Percentiles rank a stretch among this genome's conserved stretches.
Conservation (phyloP, 1,140 invertebrate genomes). For the Solen grandis region DNA sequence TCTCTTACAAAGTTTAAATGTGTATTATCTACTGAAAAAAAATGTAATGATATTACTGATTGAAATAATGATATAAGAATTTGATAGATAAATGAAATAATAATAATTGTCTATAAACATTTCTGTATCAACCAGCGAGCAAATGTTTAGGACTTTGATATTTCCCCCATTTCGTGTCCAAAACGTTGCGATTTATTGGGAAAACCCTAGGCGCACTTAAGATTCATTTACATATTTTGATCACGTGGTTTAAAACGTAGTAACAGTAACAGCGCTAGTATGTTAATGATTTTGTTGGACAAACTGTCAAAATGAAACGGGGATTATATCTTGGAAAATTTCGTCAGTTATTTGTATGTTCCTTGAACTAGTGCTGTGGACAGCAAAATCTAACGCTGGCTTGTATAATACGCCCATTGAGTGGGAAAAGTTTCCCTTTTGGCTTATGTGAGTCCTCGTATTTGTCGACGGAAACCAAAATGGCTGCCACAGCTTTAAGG, state of each 20-base stretch:
- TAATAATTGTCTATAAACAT: no score
- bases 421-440: constrained; percentile 50
- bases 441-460: constrained; percentile 30
- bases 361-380: background rate
- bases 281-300: background rate
- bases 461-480: constrained; percentile 28
- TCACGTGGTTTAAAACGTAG: no score
- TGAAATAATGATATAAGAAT: no score
- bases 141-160: no score
- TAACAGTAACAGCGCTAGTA: background rate
- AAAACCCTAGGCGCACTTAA: background rate
- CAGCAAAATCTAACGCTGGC: constrained; percentile 49
- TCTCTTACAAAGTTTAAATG: no score
- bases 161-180: no score
- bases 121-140: no score
- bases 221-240: background rate
- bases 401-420: constrained; percentile 50
- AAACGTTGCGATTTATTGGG: background rate
- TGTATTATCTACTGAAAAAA: no score
- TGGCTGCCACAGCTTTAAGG: constrained; percentile 14
- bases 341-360: background rate
- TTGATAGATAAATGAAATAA: no score
- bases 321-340: background rate
- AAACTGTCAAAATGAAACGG: background rate
- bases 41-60: no score